Base-by-base conservation (phyloP, 2,113 vertebrate genomes). In the Monopterus albus region DNA sequence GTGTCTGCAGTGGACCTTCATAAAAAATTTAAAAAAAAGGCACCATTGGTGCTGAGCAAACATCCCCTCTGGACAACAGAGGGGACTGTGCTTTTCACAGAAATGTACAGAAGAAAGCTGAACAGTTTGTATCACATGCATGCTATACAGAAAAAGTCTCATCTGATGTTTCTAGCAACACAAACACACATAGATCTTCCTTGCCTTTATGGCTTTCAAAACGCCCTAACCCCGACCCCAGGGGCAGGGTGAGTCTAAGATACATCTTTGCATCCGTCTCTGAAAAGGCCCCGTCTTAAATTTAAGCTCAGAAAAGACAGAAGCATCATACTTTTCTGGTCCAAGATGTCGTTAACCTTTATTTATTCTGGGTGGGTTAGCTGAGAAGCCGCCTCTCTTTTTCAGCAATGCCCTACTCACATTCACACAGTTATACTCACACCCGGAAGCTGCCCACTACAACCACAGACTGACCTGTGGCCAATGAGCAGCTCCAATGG, bases 1-100 rank as follows among this genome's bases (percentile, higher is more conserved):
- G 77, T 76, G 65, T 71, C 71, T 81, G 65, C 55, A 66, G 52
- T 60, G 59, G 70, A 63, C 56, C 67, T 52, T 59, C 77, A 81
- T 75, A 69, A 53, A 82, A 53, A 45, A n/a, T n/a, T n/a, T n/a
- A n/a, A n/a, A n/a, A n/a, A n/a, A n/a, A n/a, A n/a, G 75, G 61
- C 53, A 67, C 26, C 55, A 52, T 71, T 52, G 61, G 63, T 70
- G 39, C 36, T 39, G 65, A 72, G 70, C 67, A 63, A 60, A 64
- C 31, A 72, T 72, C 52, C 43, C 53, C 18, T 26, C 51, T 70
- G 40, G 50, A 78, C 47, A 59, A 35, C 25, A 80, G 25, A 74
- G 42, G 17, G 36, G 28, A 36, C 55, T 33, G 7, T 58, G 26
- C 26, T 14, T 29, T 12, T 14, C 36, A 42, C 17, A 7, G 63